Evolutionary conservation across 2,888 invertebrate species (phyloP).

Genomic region (Prenolepis imparis): DNA sequence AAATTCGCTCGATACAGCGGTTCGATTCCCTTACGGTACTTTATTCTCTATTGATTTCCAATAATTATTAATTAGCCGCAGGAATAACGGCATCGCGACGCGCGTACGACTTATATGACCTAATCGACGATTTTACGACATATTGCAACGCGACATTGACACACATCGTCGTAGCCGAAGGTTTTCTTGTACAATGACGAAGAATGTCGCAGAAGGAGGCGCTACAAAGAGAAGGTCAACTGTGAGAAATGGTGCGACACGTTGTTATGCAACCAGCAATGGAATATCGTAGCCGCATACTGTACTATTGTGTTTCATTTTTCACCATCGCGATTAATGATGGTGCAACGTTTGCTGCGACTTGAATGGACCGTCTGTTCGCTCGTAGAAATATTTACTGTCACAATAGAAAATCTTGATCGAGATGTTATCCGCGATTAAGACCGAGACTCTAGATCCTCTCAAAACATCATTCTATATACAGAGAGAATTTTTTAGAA

Average conservation of each 20-base stretch:
- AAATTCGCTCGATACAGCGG: background rate
- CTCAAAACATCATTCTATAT: background rate
- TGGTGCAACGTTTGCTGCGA: background rate
- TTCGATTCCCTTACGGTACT: background rate
- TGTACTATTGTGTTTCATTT: slow-evolving; percentile 44
- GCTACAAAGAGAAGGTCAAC: slow-evolving; percentile 76
- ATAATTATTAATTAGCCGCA: slow-evolving; percentile 44
- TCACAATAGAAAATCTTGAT: background rate
- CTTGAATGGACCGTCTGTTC: slow-evolving; percentile 38
- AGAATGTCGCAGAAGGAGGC: slow-evolving; percentile 56
- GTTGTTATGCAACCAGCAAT: slow-evolving; percentile 57
- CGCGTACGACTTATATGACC: slow-evolving; percentile 47
- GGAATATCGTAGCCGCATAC: background rate
- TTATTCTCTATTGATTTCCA: slow-evolving; percentile 37
- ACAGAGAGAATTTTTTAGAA: too few species aligned
- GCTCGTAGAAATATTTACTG: background rate
- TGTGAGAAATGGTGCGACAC: slow-evolving; percentile 60
- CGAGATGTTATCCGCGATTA: background rate
- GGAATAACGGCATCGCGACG: slow-evolving; percentile 12
- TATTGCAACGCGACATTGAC: slow-evolving; percentile 73
- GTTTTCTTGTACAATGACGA: slow-evolving; percentile 8
- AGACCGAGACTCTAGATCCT: background rate
- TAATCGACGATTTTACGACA: slow-evolving; percentile 60
- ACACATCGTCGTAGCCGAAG: slow-evolving; percentile 63
- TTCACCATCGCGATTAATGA: background rate